Conservation (phyloP, 2,113 vertebrate species). For the Ciconia maguari region DNA sequence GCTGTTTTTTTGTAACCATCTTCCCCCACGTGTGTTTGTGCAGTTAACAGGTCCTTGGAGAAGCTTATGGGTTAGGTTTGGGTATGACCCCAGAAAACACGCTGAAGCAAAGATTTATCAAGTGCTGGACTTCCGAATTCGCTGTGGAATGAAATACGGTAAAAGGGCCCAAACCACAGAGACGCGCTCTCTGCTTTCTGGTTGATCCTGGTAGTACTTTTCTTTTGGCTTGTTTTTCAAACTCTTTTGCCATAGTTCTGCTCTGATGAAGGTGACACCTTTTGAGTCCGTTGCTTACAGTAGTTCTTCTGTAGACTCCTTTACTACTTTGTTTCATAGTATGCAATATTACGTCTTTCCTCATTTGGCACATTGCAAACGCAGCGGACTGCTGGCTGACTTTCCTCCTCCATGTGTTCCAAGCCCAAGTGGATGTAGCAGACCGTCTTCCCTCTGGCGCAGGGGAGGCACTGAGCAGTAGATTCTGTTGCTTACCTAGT, state of each 20-base stretch:
- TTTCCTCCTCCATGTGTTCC: not conserved
- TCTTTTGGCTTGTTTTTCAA: conserved; percentile 4
- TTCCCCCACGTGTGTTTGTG: not conserved
- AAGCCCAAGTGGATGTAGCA: not conserved
- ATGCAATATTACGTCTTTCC: not conserved
- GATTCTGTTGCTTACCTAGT: not conserved
- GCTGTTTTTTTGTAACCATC: not conserved
- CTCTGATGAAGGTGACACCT: not conserved
- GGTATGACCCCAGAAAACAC: conserved; percentile 89
- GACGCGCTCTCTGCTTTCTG: not conserved
- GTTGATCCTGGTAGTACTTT: conserved; percentile 11
- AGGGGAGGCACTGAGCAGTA: not conserved
- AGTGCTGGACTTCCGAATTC: conserved; percentile 94
- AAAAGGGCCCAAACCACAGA: conserved; percentile 34
- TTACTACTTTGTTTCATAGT: not conserved
- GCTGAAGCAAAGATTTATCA: conserved; percentile 91
- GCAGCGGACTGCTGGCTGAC: not conserved
- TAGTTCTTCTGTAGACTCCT: not conserved
- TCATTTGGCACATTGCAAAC: not conserved
- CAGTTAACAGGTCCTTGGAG: conserved; percentile 97
- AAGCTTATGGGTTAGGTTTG: conserved; percentile 92
- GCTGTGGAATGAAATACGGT: conserved; percentile 94
- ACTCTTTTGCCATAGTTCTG: not conserved
- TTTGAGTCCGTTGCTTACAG: not conserved
- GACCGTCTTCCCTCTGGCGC: not conserved